Conservation (phyloP, 2,113 vertebrate species). For the Ornithorhynchus anatinus region DNA sequence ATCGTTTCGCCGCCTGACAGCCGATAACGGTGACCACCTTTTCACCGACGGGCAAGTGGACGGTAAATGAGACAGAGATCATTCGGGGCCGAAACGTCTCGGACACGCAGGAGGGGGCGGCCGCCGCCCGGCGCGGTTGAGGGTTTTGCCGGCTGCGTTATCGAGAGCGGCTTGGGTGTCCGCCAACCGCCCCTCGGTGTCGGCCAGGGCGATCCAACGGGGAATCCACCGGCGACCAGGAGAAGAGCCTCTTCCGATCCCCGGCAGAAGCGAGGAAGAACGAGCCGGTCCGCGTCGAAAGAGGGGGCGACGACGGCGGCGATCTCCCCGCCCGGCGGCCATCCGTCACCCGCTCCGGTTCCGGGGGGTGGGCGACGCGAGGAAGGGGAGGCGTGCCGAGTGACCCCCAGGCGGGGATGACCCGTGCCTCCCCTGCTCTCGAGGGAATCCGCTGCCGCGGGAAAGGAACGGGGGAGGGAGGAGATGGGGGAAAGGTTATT, state of each 20-base stretch:
- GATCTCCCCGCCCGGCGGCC: neutral
- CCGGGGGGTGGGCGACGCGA: too few relatives aligned
- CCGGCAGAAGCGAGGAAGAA: neutral
- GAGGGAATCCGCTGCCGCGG: too few relatives aligned
- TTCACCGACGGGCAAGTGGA: neutral
- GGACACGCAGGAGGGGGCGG: neutral
- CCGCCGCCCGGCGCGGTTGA: neutral
- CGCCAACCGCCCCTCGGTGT: neutral
- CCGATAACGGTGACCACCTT: neutral
- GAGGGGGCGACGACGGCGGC: neutral
- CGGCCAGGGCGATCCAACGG: neutral
- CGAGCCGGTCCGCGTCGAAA: neutral
- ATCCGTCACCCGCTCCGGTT: neutral
- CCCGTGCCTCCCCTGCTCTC: neutral
- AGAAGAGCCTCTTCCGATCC: neutral
- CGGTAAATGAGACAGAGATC: constrained; percentile 22
- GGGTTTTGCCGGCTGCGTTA: constrained; percentile 1
- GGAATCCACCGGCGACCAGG: neutral
- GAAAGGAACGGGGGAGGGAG: too few relatives aligned
- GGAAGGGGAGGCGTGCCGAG: too few relatives aligned
- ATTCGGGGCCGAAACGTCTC: neutral
- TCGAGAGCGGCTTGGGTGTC: neutral
- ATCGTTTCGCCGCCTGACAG: constrained; percentile 9
- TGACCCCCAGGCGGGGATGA: neutral
- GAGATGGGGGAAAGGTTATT: too few relatives aligned